Percentiles rank a stretch among this genome's conserved stretches.
phyloP scores from a whole-genome alignment of 2,888 invertebrate species.

The Cheilosia urbana region DNA sequence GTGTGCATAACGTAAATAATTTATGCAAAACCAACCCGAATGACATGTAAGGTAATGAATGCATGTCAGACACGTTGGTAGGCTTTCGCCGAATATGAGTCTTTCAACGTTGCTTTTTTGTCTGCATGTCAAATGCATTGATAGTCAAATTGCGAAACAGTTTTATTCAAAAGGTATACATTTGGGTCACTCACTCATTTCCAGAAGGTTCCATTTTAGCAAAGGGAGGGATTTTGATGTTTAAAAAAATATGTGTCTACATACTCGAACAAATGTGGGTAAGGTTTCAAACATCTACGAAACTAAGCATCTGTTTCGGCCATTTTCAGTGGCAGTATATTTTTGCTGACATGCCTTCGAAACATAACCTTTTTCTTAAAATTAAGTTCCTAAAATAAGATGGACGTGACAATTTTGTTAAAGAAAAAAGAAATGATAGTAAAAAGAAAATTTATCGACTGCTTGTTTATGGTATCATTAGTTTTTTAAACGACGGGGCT shows the following conservation, averaged over 20 bases:
- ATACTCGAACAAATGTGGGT: neutral
- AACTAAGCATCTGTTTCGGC: neutral
- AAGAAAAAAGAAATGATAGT: neutral
- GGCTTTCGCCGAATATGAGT: neutral
- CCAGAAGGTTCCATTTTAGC: neutral
- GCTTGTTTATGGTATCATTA: neutral
- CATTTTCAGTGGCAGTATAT: neutral
- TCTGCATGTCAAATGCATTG: neutral
- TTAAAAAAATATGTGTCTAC: neutral
- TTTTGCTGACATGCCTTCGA: neutral
- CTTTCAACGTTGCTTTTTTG: neutral
- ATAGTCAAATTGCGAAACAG: neutral
- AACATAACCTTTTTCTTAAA: neutral
- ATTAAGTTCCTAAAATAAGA: neutral
- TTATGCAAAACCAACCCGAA: neutral
- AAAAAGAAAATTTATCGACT: conserved; percentile 2
- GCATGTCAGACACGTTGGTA: neutral
- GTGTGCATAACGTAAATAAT: neutral
- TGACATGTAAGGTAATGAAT: neutral
- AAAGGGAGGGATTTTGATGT: neutral
- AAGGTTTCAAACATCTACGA: neutral
- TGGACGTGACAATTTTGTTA: neutral
- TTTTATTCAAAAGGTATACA: neutral
- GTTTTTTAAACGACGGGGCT: neutral
- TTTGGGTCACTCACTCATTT: neutral